These are phyloP conservation scores for Ptiloglossa arizonensis DNA, from an alignment of 1,140 invertebrate genomes.

Conservation along the genomic window DNA sequence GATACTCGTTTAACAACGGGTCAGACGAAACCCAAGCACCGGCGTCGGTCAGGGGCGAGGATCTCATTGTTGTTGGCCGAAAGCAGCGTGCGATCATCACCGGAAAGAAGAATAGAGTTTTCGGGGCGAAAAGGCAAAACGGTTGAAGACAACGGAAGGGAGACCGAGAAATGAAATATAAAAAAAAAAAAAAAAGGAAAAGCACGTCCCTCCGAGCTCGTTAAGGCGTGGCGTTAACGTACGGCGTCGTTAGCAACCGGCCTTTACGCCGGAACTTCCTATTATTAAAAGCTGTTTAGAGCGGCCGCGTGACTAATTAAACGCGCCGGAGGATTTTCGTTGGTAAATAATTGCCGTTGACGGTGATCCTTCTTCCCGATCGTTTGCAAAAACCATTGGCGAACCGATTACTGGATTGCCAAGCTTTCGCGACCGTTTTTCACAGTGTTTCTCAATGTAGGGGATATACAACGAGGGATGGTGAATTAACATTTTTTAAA, in stretches of 20 bases:
- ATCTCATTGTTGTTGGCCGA: constrained; percentile 65
- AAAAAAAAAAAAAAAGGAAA: constrained; percentile 66
- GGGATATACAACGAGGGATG: too few species aligned
- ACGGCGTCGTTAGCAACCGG: constrained; percentile 74
- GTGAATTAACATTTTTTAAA: too few species aligned
- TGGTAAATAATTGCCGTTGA: constrained; percentile 35
- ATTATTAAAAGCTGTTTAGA: constrained; percentile 78
- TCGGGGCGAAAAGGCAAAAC: constrained; percentile 46
- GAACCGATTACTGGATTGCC: background rate
- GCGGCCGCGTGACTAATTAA: constrained; percentile 73
- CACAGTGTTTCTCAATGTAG: too few species aligned
- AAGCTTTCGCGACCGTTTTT: background rate
- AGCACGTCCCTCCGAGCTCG: constrained; percentile 71
- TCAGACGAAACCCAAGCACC: background rate
- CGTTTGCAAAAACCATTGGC: constrained; percentile 13
- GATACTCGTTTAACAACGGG: background rate
- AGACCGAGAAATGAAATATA: constrained; percentile 49
- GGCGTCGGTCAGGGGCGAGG: constrained; percentile 17
- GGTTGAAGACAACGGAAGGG: constrained; percentile 35
- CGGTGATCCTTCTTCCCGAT: constrained; percentile 55
- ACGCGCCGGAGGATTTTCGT: constrained; percentile 66
- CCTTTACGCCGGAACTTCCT: constrained; percentile 70
- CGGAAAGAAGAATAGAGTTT: constrained; percentile 52
- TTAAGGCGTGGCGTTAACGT: constrained; percentile 77
- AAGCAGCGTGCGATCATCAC: constrained; percentile 59